Percentiles rank a stretch among this genome's conserved stretches.
These are phyloP conservation scores for Hippocampus kuda DNA, from an alignment of 2,797 vertebrate genomes.

Conservation along the genomic window DNA sequence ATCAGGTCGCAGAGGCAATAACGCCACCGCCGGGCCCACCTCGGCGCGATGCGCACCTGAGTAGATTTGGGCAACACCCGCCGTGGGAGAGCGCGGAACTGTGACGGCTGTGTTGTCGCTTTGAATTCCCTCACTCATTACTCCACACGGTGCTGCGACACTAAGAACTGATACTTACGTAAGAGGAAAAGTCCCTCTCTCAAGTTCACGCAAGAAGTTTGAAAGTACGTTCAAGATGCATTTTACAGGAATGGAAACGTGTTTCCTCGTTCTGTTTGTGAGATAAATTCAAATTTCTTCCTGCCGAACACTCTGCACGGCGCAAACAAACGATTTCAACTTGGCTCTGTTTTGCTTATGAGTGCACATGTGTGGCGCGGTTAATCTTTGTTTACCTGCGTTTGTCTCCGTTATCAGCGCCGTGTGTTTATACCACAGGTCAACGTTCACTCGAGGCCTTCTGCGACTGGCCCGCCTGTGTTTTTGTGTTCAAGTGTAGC, in stretches of 20 bases:
- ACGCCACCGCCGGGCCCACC: conserved; percentile 39
- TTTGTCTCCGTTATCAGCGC: conserved; percentile 44
- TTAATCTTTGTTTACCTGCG: conserved; percentile 46
- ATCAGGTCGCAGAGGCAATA: conserved; percentile 49
- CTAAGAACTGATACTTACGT: background rate
- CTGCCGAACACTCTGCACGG: background rate
- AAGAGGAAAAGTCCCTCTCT: background rate
- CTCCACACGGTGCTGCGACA: conserved; percentile 20
- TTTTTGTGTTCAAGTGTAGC: background rate
- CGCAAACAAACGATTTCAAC: conserved; percentile 15
- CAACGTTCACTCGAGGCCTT: conserved; percentile 43
- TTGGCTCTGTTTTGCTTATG: conserved; percentile 3
- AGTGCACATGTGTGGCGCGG: conserved; percentile 13
- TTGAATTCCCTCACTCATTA: conserved; percentile 44
- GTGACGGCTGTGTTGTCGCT: conserved; percentile 35
- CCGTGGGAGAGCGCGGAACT: conserved; percentile 14
- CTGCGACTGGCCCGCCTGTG: conserved; percentile 18
- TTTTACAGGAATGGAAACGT: background rate
- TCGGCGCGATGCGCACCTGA: conserved; percentile 37
- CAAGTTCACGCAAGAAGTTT: background rate
- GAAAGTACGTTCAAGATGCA: background rate
- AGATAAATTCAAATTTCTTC: background rate
- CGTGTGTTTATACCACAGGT: conserved; percentile 45
- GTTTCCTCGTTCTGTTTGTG: background rate
- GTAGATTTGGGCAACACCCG: conserved; percentile 35